phyloP scores from a whole-genome alignment of 2,113 vertebrate genomes.

The Trichechus manatus region DNA sequence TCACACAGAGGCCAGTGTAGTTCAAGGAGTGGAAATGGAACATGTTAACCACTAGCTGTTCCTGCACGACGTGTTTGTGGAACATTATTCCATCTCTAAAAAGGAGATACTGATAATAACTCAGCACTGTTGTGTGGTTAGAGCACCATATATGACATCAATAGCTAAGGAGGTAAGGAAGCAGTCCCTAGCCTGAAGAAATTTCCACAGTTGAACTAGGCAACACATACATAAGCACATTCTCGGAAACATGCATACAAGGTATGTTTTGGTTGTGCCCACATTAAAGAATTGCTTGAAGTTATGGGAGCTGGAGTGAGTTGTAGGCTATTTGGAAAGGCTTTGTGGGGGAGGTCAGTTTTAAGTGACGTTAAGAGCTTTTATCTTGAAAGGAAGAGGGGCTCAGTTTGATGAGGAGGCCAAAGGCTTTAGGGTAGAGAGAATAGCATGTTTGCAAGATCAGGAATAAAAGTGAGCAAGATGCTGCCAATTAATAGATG shows the following conservation, averaged over 20 bases:
- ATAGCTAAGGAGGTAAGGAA: background rate
- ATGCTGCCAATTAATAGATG: background rate
- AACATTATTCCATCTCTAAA: background rate
- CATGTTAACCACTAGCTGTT: background rate
- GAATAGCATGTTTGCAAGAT: background rate
- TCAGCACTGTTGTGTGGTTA: background rate
- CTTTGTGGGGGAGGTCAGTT: background rate
- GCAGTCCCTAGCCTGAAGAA: background rate
- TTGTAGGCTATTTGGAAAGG: background rate
- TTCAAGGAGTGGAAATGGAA: background rate
- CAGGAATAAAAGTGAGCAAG: background rate
- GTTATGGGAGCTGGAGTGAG: background rate
- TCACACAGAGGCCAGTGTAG: background rate
- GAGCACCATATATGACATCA: background rate
- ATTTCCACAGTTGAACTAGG: background rate
- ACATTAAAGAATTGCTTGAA: constrained; percentile 40
- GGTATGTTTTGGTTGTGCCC: background rate
- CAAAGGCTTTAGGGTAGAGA: background rate
- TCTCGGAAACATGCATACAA: background rate
- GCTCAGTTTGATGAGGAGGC: background rate
- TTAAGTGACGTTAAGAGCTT: constrained; percentile 41
- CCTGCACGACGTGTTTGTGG: background rate
- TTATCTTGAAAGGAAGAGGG: background rate
- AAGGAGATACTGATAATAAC: background rate
- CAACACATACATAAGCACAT: background rate